phyloP scores from a whole-genome alignment of 2,113 vertebrate species.

The Phalacrocorax aristotelis region DNA sequence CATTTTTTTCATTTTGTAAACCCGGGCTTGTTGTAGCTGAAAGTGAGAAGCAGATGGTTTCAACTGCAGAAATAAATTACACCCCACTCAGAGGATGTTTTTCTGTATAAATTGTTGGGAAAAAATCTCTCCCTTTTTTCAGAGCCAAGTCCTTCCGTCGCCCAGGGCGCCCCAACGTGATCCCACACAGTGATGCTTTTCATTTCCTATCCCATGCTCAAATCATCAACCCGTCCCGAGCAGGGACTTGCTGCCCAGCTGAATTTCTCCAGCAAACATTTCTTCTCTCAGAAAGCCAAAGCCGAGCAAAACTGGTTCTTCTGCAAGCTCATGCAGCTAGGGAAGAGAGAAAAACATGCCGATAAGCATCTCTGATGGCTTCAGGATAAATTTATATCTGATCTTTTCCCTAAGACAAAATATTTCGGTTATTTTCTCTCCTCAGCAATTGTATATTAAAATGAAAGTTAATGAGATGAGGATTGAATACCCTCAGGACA shows the following conservation, averaged over 20 bases:
- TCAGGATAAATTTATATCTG: slow-evolving; percentile 2
- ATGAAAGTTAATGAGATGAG: slow-evolving; percentile 20
- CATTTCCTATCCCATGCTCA: not conserved
- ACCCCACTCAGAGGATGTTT: not conserved
- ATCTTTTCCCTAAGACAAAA: slow-evolving; percentile 23
- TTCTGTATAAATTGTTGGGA: not conserved
- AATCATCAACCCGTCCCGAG: not conserved
- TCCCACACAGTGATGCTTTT: not conserved
- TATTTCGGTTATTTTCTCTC: slow-evolving; percentile 1
- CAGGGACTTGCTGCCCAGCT: not conserved
- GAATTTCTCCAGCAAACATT: not conserved
- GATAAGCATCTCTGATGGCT: slow-evolving; percentile 57
- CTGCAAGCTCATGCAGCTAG: slow-evolving; percentile 10
- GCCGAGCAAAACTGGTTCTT: slow-evolving; percentile 29
- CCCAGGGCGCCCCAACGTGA: not conserved
- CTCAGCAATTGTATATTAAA: not conserved
- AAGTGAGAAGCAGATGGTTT: not conserved
- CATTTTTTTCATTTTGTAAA: not conserved
- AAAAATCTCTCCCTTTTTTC: not conserved
- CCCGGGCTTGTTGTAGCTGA: not conserved
- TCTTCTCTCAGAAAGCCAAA: slow-evolving; percentile 5
- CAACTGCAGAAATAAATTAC: not conserved
- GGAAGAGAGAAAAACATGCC: not conserved
- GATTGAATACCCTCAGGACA: slow-evolving; percentile 18
- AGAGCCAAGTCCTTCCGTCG: not conserved